These are phyloP conservation scores for Bombus polaris DNA, from an alignment of 1,140 invertebrate species.

Conservation along the genomic window DNA sequence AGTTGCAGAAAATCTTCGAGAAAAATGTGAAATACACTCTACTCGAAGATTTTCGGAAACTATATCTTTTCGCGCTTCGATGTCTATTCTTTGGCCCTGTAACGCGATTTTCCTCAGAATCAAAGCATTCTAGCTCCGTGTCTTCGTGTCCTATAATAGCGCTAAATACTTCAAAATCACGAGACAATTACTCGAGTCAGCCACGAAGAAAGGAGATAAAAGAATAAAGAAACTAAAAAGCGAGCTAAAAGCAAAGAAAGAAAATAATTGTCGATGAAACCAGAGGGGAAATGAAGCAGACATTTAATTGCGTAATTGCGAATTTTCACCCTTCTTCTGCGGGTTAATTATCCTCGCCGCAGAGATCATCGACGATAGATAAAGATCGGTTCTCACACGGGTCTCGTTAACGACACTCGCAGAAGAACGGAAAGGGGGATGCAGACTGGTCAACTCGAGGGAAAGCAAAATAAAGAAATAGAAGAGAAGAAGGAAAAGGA, in stretches of 20 bases:
- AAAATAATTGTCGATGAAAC: not conserved
- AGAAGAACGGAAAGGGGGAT: not conserved
- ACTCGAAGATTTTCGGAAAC: not conserved
- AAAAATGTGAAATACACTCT: not conserved
- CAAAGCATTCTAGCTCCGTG: not conserved
- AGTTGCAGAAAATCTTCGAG: not conserved
- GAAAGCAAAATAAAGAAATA: not conserved
- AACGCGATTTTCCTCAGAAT: not conserved
- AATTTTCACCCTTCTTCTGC: conserved; percentile 6
- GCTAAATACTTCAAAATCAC: not conserved
- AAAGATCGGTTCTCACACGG: conserved; percentile 48
- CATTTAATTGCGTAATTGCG: not conserved
- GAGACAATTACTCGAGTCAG: not conserved
- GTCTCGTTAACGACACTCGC: conserved; percentile 13
- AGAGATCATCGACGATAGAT: conserved; percentile 46
- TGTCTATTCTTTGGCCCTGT: not conserved
- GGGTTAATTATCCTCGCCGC: conserved; percentile 36
- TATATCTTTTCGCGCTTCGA: not conserved
- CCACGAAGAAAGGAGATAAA: not conserved
- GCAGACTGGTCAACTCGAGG: not conserved
- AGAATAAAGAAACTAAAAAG: too few species aligned
- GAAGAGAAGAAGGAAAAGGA: not conserved
- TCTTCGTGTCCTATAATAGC: not conserved
- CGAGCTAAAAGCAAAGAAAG: not conserved
- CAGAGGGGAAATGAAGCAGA: not conserved